A percentile compares a stretch with the other conserved stretches of the same genome.
These are phyloP conservation scores for Ia io DNA, from an alignment of 2,113 vertebrate species.

Conservation along the genomic window DNA sequence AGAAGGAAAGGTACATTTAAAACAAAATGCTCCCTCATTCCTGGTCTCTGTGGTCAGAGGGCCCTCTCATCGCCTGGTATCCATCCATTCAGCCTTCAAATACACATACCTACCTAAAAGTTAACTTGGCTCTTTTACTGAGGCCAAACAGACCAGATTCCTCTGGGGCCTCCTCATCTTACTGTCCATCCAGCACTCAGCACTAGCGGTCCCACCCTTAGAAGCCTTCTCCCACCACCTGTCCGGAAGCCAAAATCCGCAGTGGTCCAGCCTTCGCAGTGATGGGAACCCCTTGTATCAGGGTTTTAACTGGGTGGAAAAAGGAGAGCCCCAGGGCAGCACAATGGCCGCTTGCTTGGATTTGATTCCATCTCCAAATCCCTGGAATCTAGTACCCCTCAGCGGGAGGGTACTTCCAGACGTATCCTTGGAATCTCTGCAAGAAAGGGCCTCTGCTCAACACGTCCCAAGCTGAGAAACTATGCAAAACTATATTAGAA, in stretches of 20 bases:
- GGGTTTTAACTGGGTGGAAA: background rate
- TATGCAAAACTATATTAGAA: background rate
- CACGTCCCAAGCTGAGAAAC: background rate
- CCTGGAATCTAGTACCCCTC: background rate
- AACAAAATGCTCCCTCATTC: background rate
- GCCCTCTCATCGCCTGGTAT: background rate
- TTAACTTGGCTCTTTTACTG: background rate
- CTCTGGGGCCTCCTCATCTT: background rate
- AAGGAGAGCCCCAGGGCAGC: background rate
- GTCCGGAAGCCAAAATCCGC: background rate
- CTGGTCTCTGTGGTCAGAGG: background rate
- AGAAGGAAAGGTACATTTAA: background rate
- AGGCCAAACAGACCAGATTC: background rate
- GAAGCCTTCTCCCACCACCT: background rate
- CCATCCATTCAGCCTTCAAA: background rate
- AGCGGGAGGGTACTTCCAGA: background rate
- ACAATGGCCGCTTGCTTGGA: background rate
- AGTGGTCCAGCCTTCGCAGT: background rate
- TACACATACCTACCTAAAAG: background rate
- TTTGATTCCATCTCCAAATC: background rate
- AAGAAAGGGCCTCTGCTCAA: background rate
- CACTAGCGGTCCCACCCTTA: background rate
- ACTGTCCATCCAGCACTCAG: background rate
- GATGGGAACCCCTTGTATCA: background rate
- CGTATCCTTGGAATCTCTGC: background rate